Evolutionary conservation across 2,113 vertebrate species (phyloP), one percentile per base, ranked within the genome.

Genomic region (Phainopepla nitens): DNA sequence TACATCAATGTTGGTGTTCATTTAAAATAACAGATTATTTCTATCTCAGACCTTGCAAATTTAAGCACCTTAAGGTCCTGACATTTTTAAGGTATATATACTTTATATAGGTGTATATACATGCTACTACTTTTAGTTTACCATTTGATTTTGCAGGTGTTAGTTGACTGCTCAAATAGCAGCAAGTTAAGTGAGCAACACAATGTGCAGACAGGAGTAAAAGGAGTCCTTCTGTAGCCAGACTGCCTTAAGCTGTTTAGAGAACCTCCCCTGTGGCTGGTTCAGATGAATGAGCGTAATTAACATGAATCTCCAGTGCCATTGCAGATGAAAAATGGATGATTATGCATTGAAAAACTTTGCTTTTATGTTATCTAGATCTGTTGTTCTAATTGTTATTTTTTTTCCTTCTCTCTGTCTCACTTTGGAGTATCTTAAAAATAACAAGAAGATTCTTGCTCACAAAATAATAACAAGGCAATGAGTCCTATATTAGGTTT

Each of bases 221-320:
- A 81, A 73, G 61, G 23, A 92, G 15, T 47, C 85, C 85, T 86
- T 96, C 95, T 88, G 85, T 66, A 95, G 85, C 61, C 91, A 69
- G 94, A 91, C 94, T 94, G 94, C 94, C 93, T 97, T 95, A 96
- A 97, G 80, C 93, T 97, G 80, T 94, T 97, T 87, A 93, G 94
- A 97, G 88, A 95, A 73, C 93, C 93, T 96, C 96, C 96, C 94
- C 65, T 77, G 79, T 93, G 95, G 91, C 97, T 97, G 86, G 81
- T 93, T 97, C 92, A 96, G 89, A 97, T 96, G 95, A 97, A 97
- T 53, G 94, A 97, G 85, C 61, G 96, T 97, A 98, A 98, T 98
- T 97, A 98, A 94, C 82, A 80, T 44, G 88, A 97, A 82, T 97
- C 95, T 98, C 96, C 94, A 93, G 96, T 95, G 94, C 96, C 95